Conservation (phyloP, 2,888 invertebrate genomes). For the Agonopterix subpropinquella region DNA sequence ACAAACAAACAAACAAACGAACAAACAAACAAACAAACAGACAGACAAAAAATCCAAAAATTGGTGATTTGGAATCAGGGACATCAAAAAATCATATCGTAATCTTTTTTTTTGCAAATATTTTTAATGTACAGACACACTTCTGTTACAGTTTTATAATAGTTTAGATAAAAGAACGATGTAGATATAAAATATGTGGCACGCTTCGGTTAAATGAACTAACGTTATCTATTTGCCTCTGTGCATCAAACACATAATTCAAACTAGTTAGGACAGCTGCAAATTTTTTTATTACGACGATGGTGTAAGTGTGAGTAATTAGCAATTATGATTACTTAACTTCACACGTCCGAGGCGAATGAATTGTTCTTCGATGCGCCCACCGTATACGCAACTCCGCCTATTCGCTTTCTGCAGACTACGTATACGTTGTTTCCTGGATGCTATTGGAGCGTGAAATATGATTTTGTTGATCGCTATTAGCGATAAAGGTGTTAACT, state of each 20-base stretch:
- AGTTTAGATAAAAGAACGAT: too few relatives aligned
- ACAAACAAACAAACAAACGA: too few relatives aligned
- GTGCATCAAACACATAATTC: background rate
- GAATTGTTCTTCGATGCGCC: conserved; percentile 9
- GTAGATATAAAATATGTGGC: too few relatives aligned
- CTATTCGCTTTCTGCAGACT: conserved; percentile 21
- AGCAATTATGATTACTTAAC: conserved; percentile 41
- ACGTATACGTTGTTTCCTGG: conserved; percentile 23
- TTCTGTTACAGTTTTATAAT: too few relatives aligned
- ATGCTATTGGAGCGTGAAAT: conserved; percentile 20
- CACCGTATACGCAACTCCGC: conserved; percentile 4
- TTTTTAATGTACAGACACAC: too few relatives aligned
- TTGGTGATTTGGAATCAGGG: too few relatives aligned
- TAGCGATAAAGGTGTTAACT: too few relatives aligned
- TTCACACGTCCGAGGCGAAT: conserved; percentile 25
- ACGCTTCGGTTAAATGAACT: background rate
- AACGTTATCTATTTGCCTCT: too few relatives aligned
- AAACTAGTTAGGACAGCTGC: conserved; percentile 4
- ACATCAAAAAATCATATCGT: too few relatives aligned
- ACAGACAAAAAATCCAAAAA: too few relatives aligned
- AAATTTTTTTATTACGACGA: conserved; percentile 3
- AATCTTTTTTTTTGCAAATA: too few relatives aligned
- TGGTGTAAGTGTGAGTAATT: conserved; percentile 24
- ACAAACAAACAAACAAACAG: too few relatives aligned
- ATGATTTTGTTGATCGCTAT: conserved; percentile 2